phyloP scores from a whole-genome alignment of 2,888 invertebrate species.

The Microchrysa polita region DNA sequence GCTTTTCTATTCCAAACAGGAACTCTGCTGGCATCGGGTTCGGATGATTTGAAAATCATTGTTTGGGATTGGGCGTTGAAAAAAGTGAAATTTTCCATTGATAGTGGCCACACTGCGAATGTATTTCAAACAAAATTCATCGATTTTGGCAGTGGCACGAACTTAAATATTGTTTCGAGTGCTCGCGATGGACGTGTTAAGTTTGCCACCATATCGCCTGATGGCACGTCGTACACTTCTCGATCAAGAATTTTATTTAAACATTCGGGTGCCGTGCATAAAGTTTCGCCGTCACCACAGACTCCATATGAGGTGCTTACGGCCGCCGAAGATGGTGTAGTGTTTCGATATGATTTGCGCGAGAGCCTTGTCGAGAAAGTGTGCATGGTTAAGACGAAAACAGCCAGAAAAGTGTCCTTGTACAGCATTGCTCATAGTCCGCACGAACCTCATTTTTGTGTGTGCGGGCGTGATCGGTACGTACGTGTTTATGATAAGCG shows the following conservation, averaged over 20 bases:
- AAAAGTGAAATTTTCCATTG: constrained; percentile 72
- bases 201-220: constrained; percentile 69
- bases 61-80: constrained; percentile 92
- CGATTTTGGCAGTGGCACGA: constrained; percentile 69
- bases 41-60: constrained; percentile 87
- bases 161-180: constrained; percentile 83
- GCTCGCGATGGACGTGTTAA: constrained; percentile 89
- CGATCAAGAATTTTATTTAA: constrained; percentile 69
- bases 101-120: constrained; percentile 86
- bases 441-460: constrained; percentile 79
- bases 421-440: constrained; percentile 92
- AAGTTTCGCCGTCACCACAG: constrained; percentile 79
- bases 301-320: constrained; percentile 83
- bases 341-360: constrained; percentile 84
- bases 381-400: constrained; percentile 68
- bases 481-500: constrained; percentile 82
- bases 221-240: constrained; percentile 64
- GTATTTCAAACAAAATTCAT: constrained; percentile 93
- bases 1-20: constrained; percentile 65
- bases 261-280: constrained; percentile 83
- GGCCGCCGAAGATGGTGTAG: constrained; percentile 88
- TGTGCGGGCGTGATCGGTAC: constrained; percentile 83
- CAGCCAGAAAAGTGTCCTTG: constrained; percentile 74
- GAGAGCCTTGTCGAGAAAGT: constrained; percentile 64
- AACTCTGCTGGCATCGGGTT: constrained; percentile 84